Conservation (phyloP, 2,888 invertebrate species). For the Leptinotarsa juncta region DNA sequence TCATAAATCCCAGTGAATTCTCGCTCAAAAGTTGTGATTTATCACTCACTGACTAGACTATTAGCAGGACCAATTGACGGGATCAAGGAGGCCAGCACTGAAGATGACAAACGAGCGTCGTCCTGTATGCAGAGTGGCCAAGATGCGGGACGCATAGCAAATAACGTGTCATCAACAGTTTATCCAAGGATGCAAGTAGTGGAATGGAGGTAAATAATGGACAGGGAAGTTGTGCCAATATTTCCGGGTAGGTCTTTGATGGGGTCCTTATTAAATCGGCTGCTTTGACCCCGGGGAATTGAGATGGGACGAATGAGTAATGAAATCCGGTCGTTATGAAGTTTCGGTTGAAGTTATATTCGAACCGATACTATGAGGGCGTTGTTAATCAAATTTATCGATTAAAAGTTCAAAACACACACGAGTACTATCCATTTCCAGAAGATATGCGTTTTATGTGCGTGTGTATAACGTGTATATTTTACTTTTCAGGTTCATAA, state of each 20-base stretch:
- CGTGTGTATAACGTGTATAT: no score
- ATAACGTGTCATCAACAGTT: conserved; percentile 49
- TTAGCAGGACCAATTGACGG: conserved; percentile 41
- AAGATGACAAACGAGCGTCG: conserved; percentile 53
- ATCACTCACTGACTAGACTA: no score
- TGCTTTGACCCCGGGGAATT: conserved; percentile 3
- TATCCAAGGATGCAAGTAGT: conserved; percentile 39
- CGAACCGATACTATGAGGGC: background rate
- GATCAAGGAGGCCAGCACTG: conserved; percentile 44
- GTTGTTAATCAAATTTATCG: background rate
- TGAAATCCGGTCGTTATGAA: conserved; percentile 10
- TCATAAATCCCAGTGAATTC: no score
- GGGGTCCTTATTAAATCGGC: conserved; percentile 8
- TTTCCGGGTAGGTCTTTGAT: background rate
- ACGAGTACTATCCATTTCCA: no score
- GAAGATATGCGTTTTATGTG: no score
- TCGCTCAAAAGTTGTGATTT: no score
- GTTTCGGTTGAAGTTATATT: background rate
- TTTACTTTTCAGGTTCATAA: no score
- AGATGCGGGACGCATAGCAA: conserved; percentile 51
- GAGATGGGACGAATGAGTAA: background rate
- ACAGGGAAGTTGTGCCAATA: conserved; percentile 20
- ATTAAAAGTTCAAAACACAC: background rate
- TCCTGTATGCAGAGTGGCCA: conserved; percentile 51
- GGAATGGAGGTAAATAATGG: conserved; percentile 26